Conservation (phyloP, 2,113 vertebrate genomes). For the Gasterosteus nipponicus region DNA sequence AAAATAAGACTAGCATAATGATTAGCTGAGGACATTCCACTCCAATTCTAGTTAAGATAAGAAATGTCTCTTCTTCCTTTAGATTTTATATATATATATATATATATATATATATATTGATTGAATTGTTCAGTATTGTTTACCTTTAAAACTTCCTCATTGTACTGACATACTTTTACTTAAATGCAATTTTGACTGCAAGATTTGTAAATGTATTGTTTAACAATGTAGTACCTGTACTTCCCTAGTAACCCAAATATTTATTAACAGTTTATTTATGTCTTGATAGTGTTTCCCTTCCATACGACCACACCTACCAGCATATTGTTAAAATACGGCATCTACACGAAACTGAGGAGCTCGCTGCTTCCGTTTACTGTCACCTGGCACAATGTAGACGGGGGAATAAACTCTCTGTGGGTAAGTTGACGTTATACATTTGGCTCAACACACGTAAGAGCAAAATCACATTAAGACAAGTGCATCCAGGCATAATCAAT, state of each 20-base stretch:
- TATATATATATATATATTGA: not conserved
- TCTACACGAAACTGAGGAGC: conserved; percentile 75
- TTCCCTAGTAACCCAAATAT: not conserved
- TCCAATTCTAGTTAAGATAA: not conserved
- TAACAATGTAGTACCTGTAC: not conserved
- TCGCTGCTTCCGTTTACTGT: conserved; percentile 72
- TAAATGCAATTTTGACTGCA: not conserved
- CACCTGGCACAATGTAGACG: conserved; percentile 68
- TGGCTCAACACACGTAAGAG: not conserved
- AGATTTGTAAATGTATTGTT: not conserved
- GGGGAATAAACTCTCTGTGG: conserved; percentile 69
- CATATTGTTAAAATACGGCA: conserved; percentile 73
- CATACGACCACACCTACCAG: conserved; percentile 80
- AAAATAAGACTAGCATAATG: too few species aligned
- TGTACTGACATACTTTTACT: not conserved
- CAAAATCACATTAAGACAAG: not conserved
- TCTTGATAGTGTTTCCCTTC: conserved; percentile 72
- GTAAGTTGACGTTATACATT: conserved; percentile 56
- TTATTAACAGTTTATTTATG: not conserved
- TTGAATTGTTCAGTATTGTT: not conserved
- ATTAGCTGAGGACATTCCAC: not conserved
- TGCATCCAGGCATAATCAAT: not conserved
- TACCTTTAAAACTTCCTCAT: not conserved
- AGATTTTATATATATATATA: not conserved
- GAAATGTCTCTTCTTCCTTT: not conserved